phyloP scores from a whole-genome alignment of 2,797 vertebrate species.

The Cynopterus sphinx region DNA sequence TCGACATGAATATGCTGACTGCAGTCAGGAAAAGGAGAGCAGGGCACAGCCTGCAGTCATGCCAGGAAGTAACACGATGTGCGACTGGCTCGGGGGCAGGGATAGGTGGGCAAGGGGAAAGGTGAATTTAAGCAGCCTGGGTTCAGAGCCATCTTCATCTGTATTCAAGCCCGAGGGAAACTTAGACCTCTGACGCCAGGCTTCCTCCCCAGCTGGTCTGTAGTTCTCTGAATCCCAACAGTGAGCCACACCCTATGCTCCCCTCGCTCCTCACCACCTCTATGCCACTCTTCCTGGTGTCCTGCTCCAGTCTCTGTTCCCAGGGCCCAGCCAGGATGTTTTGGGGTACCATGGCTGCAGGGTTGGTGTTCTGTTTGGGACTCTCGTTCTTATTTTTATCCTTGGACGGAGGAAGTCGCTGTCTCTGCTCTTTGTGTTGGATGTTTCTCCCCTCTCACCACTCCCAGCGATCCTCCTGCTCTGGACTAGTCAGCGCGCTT shows the following conservation, averaged over 20 bases:
- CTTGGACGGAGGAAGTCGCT: background rate
- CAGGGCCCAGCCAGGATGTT: background rate
- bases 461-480: too few species aligned
- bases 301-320: background rate
- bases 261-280: too few species aligned
- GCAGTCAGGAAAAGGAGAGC: background rate
- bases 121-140: background rate
- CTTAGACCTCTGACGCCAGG: background rate
- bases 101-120: accelerated
- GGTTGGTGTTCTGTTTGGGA: background rate
- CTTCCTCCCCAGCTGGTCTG: background rate
- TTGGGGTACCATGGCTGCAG: background rate
- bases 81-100: background rate
- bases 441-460: accelerated
- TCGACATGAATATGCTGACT: background rate
- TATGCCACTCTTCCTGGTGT: accelerated
- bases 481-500: background rate
- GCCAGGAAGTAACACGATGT: accelerated
- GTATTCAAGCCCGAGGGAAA: background rate
- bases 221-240: background rate
- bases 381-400: background rate
- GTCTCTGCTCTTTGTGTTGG: background rate
- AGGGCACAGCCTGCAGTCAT: background rate
- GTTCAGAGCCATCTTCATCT: background rate
- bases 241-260: background rate